A percentile compares a stretch with the other conserved stretches of the same genome.
These are phyloP conservation scores for Erinaceus europaeus DNA, from an alignment of 2,113 vertebrate species.

Conservation along the genomic window DNA sequence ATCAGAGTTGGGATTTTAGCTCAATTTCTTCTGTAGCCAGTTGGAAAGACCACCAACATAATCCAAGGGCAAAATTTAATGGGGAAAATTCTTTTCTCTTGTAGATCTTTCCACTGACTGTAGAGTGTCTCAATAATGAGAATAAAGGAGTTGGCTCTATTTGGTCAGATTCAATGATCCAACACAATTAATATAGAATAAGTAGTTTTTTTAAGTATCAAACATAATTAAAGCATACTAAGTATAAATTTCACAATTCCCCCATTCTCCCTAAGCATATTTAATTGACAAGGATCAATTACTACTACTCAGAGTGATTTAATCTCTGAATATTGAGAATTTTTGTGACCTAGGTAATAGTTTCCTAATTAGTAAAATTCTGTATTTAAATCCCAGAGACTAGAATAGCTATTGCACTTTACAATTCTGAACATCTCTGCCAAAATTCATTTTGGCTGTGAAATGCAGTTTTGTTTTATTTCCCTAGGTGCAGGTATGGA, in stretches of 20 bases:
- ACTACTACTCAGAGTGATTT: neutral
- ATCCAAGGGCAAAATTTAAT: no score
- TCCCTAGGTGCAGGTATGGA: constrained; percentile 41
- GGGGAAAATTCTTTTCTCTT: rapidly evolving
- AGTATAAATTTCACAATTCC: neutral
- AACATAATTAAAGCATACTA: constrained; percentile 3
- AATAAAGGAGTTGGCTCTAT: rapidly evolving
- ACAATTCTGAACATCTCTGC: neutral
- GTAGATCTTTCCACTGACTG: neutral
- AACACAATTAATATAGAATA: neutral
- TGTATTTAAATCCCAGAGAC: constrained; percentile 37
- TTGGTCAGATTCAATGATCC: neutral
- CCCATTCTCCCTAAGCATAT: neutral
- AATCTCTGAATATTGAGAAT: constrained; percentile 24
- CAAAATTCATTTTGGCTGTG: constrained; percentile 38
- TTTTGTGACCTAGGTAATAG: neutral
- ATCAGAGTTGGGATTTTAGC: neutral
- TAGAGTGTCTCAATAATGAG: neutral
- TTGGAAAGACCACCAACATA: neutral
- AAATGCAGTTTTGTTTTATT: constrained; percentile 57
- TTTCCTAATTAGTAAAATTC: constrained; percentile 29
- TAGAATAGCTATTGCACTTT: constrained; percentile 2
- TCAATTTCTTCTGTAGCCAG: neutral
- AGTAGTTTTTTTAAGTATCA: neutral
- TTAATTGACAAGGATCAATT: constrained; percentile 6